phyloP scores from a whole-genome alignment of 2,888 invertebrate species.

The Raillietiella orientalis region DNA sequence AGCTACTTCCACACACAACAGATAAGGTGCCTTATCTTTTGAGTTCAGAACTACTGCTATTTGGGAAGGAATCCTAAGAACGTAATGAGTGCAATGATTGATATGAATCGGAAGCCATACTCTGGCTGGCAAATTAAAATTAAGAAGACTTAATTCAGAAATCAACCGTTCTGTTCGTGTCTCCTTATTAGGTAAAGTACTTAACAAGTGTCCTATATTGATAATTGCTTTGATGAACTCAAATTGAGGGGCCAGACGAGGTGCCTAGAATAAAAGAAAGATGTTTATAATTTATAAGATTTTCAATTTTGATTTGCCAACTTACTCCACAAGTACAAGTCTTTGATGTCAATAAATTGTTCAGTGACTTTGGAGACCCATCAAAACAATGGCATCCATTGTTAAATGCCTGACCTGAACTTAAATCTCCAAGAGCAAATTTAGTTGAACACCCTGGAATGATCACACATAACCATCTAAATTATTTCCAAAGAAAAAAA shows the following conservation, averaged over 20 bases:
- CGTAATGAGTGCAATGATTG: conserved; percentile 37
- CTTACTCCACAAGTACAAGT: conserved; percentile 40
- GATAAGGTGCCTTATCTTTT: conserved; percentile 43
- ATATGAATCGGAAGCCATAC: conserved; percentile 89
- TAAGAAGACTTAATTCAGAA: conserved; percentile 68
- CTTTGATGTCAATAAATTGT: conserved; percentile 35
- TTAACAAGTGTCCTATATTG: conserved; percentile 47
- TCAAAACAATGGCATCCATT: conserved; percentile 76
- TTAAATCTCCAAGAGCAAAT: conserved; percentile 39
- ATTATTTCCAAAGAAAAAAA: background rate
- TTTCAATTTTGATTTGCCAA: conserved; percentile 6
- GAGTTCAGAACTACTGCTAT: conserved; percentile 94
- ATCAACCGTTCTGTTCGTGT: conserved; percentile 66
- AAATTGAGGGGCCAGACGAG: conserved; percentile 43
- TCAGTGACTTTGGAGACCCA: conserved; percentile 43
- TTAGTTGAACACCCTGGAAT: conserved; percentile 5
- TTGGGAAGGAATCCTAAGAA: conserved; percentile 83
- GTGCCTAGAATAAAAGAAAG: conserved; percentile 22
- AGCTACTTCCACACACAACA: conserved; percentile 77
- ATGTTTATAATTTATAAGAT: conserved; percentile 3
- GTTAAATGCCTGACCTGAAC: conserved; percentile 82
- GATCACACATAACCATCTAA: conserved; percentile 4
- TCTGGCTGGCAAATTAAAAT: conserved; percentile 82
- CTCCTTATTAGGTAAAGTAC: conserved; percentile 52
- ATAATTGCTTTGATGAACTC: conserved; percentile 61